A percentile compares a stretch with the other conserved stretches of the same genome.
phyloP scores from a whole-genome alignment of 2,888 invertebrate species.

The Thera britannica region DNA sequence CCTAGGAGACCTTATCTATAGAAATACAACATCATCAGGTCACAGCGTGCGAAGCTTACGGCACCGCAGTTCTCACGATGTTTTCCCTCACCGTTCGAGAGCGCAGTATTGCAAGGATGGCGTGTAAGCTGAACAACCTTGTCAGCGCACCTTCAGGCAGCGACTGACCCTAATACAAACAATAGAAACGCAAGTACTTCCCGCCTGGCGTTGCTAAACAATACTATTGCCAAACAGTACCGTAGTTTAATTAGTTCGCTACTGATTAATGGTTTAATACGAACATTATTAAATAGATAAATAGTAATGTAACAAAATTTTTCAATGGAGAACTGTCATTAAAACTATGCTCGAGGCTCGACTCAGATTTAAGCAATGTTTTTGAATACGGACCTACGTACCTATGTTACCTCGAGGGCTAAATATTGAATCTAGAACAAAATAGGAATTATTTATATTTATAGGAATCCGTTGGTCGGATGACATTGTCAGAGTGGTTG shows the following conservation, averaged over 20 bases:
- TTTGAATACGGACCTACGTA: too few species aligned
- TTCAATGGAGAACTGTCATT: too few species aligned
- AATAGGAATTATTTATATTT: too few species aligned
- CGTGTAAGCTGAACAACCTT: constrained; percentile 1
- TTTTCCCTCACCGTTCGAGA: not conserved
- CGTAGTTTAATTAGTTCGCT: constrained; percentile 21
- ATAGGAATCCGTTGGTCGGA: too few species aligned
- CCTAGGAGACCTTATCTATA: not conserved
- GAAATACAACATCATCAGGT: not conserved
- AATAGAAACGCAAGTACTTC: constrained; percentile 22
- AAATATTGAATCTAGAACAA: too few species aligned
- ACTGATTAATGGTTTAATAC: constrained; percentile 8
- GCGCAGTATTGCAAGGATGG: not conserved
- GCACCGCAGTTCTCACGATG: not conserved
- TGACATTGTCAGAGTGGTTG: too few species aligned
- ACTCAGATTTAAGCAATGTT: too few species aligned
- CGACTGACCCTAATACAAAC: constrained; percentile 29
- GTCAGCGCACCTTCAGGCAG: constrained; percentile 5
- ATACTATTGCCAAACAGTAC: constrained; percentile 27
- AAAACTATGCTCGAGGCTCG: too few species aligned
- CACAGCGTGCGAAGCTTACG: not conserved
- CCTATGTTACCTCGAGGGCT: too few species aligned
- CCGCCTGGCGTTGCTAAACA: constrained; percentile 21
- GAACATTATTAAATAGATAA: too few species aligned
- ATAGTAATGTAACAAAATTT: too few species aligned